Percentiles rank a stretch among this genome's conserved stretches.
phyloP scores from a whole-genome alignment of 2,113 vertebrate species.

The Tragelaphus buxtoni region DNA sequence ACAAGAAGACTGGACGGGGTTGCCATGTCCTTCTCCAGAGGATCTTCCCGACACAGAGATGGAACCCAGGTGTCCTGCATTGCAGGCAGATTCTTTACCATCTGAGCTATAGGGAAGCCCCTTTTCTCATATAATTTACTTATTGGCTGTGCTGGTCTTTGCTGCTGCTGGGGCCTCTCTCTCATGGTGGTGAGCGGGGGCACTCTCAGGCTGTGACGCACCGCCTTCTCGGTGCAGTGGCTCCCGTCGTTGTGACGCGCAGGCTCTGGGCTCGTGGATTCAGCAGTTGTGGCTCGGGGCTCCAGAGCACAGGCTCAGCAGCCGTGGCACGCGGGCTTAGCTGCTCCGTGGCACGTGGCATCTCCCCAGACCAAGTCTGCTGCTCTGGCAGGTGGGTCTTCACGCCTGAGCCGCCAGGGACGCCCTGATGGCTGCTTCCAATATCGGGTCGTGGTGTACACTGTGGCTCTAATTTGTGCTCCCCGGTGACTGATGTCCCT shows the following conservation, averaged over 20 bases:
- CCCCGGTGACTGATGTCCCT: accelerated
- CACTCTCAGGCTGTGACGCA: accelerated
- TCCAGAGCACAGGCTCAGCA: accelerated
- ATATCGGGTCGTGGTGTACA: accelerated
- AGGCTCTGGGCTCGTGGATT: background rate
- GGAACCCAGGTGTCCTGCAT: background rate
- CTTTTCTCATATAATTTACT: background rate
- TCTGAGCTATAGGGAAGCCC: background rate
- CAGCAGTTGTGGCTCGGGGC: accelerated
- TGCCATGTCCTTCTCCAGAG: background rate
- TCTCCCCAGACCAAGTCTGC: background rate
- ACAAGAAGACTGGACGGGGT: accelerated
- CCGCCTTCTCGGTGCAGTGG: background rate
- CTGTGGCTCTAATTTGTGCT: accelerated
- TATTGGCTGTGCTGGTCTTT: background rate
- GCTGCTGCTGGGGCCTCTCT: background rate
- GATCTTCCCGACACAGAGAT: background rate
- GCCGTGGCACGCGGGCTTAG: background rate
- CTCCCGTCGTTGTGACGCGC: accelerated
- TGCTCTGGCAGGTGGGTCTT: background rate
- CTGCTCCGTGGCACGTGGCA: accelerated
- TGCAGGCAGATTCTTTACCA: background rate
- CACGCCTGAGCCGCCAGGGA: accelerated
- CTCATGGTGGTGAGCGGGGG: accelerated
- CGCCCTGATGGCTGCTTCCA: accelerated